phyloP scores from a whole-genome alignment of 2,888 invertebrate genomes.

The Heliconius erato region DNA sequence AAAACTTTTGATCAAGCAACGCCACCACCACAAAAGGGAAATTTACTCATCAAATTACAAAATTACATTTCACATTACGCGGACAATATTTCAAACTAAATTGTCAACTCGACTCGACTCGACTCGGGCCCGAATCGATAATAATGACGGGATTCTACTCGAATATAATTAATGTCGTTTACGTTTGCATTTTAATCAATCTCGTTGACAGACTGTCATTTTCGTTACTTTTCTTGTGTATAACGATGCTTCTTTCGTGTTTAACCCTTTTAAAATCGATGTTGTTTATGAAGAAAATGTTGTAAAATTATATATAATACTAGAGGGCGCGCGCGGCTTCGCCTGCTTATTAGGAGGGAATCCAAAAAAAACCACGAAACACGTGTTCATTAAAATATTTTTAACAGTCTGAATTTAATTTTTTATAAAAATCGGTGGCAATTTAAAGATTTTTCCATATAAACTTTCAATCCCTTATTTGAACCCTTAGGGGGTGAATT shows the following conservation, averaged over 20 bases:
- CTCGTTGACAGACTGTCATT: conserved; percentile 52
- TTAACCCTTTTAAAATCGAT: background rate
- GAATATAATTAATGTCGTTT: conserved; percentile 50
- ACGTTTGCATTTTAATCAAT: conserved; percentile 50
- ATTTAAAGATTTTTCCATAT: no score
- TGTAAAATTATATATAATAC: no score
- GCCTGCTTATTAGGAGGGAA: no score
- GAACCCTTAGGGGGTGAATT: no score
- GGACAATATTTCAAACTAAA: conserved; percentile 44
- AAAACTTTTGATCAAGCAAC: conserved; percentile 36
- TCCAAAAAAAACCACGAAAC: no score
- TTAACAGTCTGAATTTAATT: no score
- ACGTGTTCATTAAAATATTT: no score
- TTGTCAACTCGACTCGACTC: conserved; percentile 39
- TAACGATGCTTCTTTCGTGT: background rate
- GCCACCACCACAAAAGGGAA: conserved; percentile 28
- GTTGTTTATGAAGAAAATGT: background rate
- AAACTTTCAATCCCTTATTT: no score
- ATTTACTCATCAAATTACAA: conserved; percentile 33
- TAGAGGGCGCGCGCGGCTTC: no score
- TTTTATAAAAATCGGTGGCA: no score
- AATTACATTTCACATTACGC: conserved; percentile 36
- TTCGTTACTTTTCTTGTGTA: conserved; percentile 26
- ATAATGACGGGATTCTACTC: conserved; percentile 44
- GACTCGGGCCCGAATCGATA: conserved; percentile 49